Evolutionary conservation across 2,113 vertebrate genomes (phyloP).

Genomic region (Cranoglanis bouderius): DNA sequence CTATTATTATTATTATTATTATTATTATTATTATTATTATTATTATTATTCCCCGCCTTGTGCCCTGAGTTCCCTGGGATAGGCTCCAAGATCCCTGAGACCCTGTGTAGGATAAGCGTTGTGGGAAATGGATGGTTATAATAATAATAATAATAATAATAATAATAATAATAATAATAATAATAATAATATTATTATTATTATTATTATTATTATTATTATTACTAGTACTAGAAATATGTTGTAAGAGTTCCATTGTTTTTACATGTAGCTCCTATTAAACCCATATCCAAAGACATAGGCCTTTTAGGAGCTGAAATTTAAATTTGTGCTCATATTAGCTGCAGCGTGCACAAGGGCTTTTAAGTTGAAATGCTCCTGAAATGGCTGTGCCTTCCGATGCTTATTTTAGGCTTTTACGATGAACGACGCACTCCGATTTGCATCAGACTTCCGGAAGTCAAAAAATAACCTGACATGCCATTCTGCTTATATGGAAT

Average conservation of each 20-base stretch:
- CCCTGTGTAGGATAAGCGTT: too few species aligned
- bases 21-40: neutral
- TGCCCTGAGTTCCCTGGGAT: too few species aligned
- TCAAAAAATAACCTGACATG: slow-evolving; percentile 47
- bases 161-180: too few species aligned
- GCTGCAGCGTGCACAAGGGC: neutral
- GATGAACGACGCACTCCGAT: slow-evolving; percentile 45
- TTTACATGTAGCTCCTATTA: neutral
- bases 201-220: neutral
- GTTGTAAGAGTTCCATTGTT: neutral
- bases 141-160: too few species aligned
- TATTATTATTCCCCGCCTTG: too few species aligned
- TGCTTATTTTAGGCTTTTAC: slow-evolving; percentile 68
- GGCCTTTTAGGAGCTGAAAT: neutral
- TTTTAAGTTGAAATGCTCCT: slow-evolving; percentile 70
- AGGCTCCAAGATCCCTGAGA: too few species aligned
- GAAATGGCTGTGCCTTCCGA: slow-evolving; percentile 74
- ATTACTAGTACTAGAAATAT: neutral
- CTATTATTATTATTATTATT: neutral
- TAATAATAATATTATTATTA: too few species aligned
- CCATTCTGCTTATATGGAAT: slow-evolving; percentile 43
- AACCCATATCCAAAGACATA: neutral
- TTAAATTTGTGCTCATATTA: neutral
- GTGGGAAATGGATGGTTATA: too few species aligned
- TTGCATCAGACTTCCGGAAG: slow-evolving; percentile 69